Evolutionary conservation across 2,113 vertebrate species (phyloP).

Genomic region (Daphoenositta chrysoptera): DNA sequence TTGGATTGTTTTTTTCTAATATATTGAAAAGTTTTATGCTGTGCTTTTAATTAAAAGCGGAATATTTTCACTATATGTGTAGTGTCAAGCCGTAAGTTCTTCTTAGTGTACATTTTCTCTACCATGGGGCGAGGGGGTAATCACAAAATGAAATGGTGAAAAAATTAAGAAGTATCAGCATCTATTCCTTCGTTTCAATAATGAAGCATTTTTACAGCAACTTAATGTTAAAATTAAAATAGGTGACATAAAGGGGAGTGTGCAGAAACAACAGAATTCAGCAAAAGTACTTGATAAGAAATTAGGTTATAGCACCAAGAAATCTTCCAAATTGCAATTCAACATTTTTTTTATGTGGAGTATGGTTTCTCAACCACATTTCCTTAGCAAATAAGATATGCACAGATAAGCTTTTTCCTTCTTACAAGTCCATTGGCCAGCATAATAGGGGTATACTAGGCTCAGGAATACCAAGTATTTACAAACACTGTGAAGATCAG

Average conservation of each 20-base stretch:
- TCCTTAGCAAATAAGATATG: background rate
- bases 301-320: background rate
- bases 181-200: background rate
- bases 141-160: background rate
- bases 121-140: background rate
- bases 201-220: background rate
- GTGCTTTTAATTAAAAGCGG: background rate
- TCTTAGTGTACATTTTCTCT: background rate
- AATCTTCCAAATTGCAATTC: background rate
- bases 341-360: background rate
- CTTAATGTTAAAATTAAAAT: background rate
- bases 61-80: background rate
- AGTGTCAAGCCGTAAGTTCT: background rate
- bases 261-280: background rate
- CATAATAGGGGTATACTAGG: accelerated
- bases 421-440: background rate
- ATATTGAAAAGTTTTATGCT: background rate
- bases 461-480: background rate
- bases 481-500: background rate
- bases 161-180: background rate
- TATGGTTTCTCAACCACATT: background rate
- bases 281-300: background rate
- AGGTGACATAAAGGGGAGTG: accelerated
- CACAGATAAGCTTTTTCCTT: background rate
- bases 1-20: background rate